These are phyloP conservation scores for Lasioglossum albipes DNA, from an alignment of 1,140 invertebrate species.

Conservation along the genomic window DNA sequence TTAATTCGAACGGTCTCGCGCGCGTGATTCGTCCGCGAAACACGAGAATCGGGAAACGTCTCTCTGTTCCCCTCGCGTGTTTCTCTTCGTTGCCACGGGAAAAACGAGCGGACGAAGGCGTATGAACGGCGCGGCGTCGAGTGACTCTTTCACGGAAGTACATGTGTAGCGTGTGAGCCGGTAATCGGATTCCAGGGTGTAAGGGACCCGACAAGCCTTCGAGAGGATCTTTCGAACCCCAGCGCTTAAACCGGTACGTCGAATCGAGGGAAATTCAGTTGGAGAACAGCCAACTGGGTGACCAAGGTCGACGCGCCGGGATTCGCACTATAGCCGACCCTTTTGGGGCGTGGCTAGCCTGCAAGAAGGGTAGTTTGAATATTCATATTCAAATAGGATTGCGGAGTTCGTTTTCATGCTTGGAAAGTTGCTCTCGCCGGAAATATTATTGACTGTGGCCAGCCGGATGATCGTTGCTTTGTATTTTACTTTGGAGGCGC, in stretches of 20 bases:
- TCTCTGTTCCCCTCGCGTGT: neutral
- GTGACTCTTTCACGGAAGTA: slow-evolving; percentile 53
- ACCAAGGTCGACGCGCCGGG: too few species aligned
- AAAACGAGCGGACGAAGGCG: neutral
- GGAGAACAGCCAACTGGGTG: too few species aligned
- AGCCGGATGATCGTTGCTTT: too few species aligned
- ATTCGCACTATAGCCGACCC: too few species aligned
- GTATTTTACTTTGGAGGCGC: too few species aligned
- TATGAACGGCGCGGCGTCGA: slow-evolving; percentile 39
- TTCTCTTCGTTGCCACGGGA: slow-evolving; percentile 6
- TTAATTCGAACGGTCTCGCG: slow-evolving; percentile 2
- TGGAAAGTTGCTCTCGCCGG: too few species aligned
- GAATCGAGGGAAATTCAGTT: neutral
- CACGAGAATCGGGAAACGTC: slow-evolving; percentile 52
- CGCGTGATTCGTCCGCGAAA: slow-evolving; percentile 14
- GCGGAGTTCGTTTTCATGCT: too few species aligned
- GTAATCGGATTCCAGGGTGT: slow-evolving; percentile 27
- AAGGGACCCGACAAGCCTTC: neutral
- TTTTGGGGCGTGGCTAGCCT: too few species aligned
- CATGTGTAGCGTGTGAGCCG: slow-evolving; percentile 16
- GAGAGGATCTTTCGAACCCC: slow-evolving; percentile 11
- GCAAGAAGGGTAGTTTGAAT: too few species aligned
- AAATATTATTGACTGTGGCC: too few species aligned
- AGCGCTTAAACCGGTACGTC: neutral
- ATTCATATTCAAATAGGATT: too few species aligned